Evolutionary conservation across 1,140 invertebrate species (phyloP).

Genomic region (Venustaconcha ellipsiformis): DNA sequence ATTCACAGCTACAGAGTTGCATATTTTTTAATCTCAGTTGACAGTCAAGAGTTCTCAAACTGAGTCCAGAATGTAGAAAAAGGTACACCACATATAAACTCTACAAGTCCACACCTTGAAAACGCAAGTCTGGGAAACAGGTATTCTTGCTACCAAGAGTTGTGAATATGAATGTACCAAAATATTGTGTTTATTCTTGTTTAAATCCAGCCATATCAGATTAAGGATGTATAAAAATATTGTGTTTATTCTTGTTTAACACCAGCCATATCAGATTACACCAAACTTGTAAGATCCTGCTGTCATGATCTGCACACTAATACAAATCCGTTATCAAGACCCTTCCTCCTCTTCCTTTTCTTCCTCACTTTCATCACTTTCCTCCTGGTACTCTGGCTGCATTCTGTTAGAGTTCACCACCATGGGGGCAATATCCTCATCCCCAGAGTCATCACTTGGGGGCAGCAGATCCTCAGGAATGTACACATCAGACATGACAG

Average conservation of each 20-base stretch:
- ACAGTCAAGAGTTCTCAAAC: no score
- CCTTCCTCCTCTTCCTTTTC: constrained; percentile 21
- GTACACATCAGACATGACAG: constrained; percentile 23
- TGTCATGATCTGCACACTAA: not conserved
- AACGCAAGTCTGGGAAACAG: no score
- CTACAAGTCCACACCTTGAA: no score
- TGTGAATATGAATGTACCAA: no score
- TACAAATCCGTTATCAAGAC: not conserved
- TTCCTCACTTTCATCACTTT: constrained; percentile 23
- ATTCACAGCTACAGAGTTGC: no score
- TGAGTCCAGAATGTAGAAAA: no score
- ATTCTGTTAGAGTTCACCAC: constrained; percentile 51
- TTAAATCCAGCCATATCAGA: no score
- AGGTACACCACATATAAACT: no score
- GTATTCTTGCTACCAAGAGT: no score
- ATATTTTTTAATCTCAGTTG: no score
- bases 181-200: no score
- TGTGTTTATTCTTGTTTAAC: not conserved
- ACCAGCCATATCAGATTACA: not conserved
- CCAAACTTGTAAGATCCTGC: not conserved
- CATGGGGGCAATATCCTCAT: constrained; percentile 34
- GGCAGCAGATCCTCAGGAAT: constrained; percentile 59
- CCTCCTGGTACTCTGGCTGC: constrained; percentile 39
- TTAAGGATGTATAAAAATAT: not conserved
- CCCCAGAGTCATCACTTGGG: constrained; percentile 51